Evolutionary conservation across 2,113 vertebrate species (phyloP).

Genomic region (Ginglymostoma cirratum): DNA sequence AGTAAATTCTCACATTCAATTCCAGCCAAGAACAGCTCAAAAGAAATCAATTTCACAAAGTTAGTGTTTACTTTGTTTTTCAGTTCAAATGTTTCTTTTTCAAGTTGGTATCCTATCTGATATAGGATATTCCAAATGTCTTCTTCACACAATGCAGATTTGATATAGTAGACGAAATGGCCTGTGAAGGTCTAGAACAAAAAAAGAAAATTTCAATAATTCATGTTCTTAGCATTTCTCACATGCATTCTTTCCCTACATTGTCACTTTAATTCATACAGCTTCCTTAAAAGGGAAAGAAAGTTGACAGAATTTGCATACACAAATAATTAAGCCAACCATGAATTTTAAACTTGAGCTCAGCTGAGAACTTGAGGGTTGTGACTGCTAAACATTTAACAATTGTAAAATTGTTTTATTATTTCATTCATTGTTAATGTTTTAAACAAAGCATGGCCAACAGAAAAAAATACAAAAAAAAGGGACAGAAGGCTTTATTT

Average conservation of each 20-base stretch:
- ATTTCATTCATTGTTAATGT: background rate
- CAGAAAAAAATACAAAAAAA: background rate
- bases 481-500: background rate
- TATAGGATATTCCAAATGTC: conserved; percentile 77
- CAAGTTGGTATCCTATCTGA: conserved; percentile 84
- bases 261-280: background rate
- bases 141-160: conserved; percentile 76
- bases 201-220: conserved; percentile 11
- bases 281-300: background rate
- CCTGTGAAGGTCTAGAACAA: conserved; percentile 85
- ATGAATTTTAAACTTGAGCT: background rate
- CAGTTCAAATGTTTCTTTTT: conserved; percentile 73
- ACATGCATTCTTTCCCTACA: background rate
- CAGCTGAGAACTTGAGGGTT: background rate
- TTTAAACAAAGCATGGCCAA: background rate
- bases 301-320: background rate
- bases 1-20: conserved; percentile 86
- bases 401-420: background rate
- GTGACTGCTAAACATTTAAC: background rate
- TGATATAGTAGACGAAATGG: conserved; percentile 89
- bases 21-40: conserved; percentile 88
- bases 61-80: conserved; percentile 67
- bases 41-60: conserved; percentile 71
- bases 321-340: background rate
- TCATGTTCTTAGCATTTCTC: background rate